phyloP scores from a whole-genome alignment of 1,140 invertebrate genomes.

The Leptopilina boulardi region DNA sequence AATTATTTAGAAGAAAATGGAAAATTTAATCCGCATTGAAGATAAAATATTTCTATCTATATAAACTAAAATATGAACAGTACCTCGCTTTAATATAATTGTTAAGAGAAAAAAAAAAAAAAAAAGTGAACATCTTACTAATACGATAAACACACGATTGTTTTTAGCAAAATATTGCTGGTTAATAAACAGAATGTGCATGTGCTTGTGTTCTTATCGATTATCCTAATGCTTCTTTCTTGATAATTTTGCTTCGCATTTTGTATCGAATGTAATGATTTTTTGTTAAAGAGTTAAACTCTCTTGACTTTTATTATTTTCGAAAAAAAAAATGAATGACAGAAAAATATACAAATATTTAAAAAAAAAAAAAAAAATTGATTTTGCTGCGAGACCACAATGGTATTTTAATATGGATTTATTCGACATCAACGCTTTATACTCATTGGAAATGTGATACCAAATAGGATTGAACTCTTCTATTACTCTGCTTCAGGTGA shows the following conservation, averaged over 20 bases:
- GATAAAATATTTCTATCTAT: conserved; percentile 55
- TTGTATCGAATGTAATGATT: conserved; percentile 49
- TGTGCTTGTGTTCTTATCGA: conserved; percentile 74
- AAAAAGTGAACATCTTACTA: conserved; percentile 50
- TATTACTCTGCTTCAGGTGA: conserved; percentile 50
- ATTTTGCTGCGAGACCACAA: conserved; percentile 74
- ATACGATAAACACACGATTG: conserved; percentile 59
- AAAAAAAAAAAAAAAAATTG: conserved; percentile 37
- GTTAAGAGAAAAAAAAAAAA: conserved; percentile 46
- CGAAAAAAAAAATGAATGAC: conserved; percentile 39
- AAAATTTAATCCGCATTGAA: no score
- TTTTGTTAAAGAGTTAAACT: conserved; percentile 26
- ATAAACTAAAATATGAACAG: conserved; percentile 45
- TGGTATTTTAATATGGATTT: conserved; percentile 53
- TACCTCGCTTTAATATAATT: conserved; percentile 32
- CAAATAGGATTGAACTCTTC: conserved; percentile 42
- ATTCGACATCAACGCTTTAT: conserved; percentile 55
- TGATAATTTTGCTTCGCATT: conserved; percentile 60
- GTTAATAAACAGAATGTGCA: conserved; percentile 78
- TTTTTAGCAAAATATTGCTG: conserved; percentile 73
- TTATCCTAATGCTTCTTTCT: conserved; percentile 61
- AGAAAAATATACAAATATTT: conserved; percentile 32
- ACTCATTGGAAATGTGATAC: conserved; percentile 36
- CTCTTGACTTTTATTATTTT: conserved; percentile 39
- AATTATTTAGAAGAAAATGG: no score